Conservation (phyloP, 2,113 vertebrate species). For the Callionymus lyra region DNA sequence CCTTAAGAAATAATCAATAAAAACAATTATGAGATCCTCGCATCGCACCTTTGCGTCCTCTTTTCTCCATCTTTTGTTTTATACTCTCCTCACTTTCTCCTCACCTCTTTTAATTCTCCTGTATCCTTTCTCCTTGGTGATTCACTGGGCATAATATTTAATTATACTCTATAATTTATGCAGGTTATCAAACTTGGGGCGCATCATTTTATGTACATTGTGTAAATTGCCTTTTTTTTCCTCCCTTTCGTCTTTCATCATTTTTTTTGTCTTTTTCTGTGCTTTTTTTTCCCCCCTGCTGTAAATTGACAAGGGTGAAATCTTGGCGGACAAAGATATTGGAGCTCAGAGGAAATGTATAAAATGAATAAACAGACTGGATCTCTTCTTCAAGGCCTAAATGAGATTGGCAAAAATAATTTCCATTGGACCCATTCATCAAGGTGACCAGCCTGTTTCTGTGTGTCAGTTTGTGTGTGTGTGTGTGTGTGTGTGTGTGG, state of each 20-base stretch:
- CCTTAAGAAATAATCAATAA: slow-evolving; percentile 73
- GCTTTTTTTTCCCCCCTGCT: too few species aligned
- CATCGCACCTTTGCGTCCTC: slow-evolving; percentile 22
- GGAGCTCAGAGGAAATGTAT: slow-evolving; percentile 70
- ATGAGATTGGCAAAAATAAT: slow-evolving; percentile 79
- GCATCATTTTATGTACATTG: slow-evolving; percentile 78
- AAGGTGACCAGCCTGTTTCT: too few species aligned
- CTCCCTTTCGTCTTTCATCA: slow-evolving; percentile 43
- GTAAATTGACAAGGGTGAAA: slow-evolving; percentile 51
- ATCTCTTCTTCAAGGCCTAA: slow-evolving; percentile 78
- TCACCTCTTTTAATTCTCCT: slow-evolving; percentile 39
- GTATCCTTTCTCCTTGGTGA: slow-evolving; percentile 60
- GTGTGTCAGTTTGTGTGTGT: too few species aligned
- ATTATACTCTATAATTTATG: slow-evolving; percentile 78
- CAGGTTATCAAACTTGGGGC: slow-evolving; percentile 76
- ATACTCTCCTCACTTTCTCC: slow-evolving; percentile 10
- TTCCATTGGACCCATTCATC: too few species aligned
- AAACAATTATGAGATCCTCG: slow-evolving; percentile 67
- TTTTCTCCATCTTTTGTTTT: slow-evolving; percentile 30
- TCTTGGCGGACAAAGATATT: slow-evolving; percentile 75
- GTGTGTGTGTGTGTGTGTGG: too few species aligned
- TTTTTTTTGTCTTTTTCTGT: slow-evolving; percentile 34
- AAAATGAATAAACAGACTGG: slow-evolving; percentile 76
- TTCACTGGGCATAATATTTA: slow-evolving; percentile 73
- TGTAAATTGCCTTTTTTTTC: slow-evolving; percentile 71